Base-by-base conservation (phyloP, 2,797 vertebrate species). In the Sphenopsis melanotis region DNA sequence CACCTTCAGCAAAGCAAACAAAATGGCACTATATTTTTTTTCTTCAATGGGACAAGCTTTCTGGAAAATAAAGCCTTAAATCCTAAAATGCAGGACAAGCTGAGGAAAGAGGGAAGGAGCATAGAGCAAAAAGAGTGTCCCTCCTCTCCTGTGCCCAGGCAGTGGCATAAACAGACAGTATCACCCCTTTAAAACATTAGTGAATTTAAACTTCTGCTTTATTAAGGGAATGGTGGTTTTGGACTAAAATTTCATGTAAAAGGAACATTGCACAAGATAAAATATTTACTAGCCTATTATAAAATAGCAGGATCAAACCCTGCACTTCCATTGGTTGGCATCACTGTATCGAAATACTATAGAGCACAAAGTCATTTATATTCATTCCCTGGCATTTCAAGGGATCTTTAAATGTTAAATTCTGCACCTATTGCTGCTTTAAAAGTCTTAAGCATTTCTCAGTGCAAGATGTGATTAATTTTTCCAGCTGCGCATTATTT, bases 1-100 rank as follows among this genome's bases (percentile, higher is more conserved):
- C 57, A 97, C 95, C 94, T 97, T 95, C 92, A 96, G 97, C 91
- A 96, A 91, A 97, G 96, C 95, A 97, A 98, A 98, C 95, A 97
- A 96, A 97, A 96, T 79, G 57, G 92, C 83, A 78, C 78, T 89
- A 12, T 64, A 72, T 52, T 87, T 60, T 76, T 87, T 80, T 71
- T 46, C 24, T 88, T 79, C 41, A 86, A 46, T 49, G 15, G 63
- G 85, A 92, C 63, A n/a, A 46, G 53, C 53, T 39, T 83, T 80
- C 76, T 44, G 49, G 49, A 96, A 96, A 96, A 78, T 53, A 75
- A 83, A 91, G 50, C 47, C 41, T 91, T 89, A 50, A 90, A 91
- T 78, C 49, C 69, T 66, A 60, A 90, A 87, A 92, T 32, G 39
- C 70, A 82, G 72, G 44, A 36, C 57, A 79, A 49, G 34, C 26